A percentile compares a stretch with the other conserved stretches of the same genome.
These are phyloP conservation scores for Pantherophis guttatus DNA, from an alignment of 2,113 vertebrate species.

Conservation along the genomic window DNA sequence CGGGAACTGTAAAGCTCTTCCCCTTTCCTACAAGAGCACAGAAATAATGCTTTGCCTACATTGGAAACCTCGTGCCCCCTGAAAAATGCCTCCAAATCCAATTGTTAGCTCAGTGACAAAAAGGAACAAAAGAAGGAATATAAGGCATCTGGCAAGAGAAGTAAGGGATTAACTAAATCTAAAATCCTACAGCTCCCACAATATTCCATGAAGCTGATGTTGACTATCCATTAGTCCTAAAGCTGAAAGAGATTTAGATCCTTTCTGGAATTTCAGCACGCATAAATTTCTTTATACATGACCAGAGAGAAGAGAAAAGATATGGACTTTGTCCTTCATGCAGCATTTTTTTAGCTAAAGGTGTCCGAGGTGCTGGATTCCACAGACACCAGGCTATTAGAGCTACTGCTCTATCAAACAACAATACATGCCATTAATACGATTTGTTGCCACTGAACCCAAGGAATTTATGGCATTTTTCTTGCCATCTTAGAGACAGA, in stretches of 20 bases:
- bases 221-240: background rate
- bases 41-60: background rate
- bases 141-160: background rate
- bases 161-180: background rate
- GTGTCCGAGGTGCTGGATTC: background rate
- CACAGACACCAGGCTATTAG: background rate
- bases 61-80: background rate
- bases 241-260: background rate
- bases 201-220: background rate
- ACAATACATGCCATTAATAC: background rate
- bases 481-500: background rate
- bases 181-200: background rate
- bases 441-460: background rate
- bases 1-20: background rate
- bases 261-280: background rate
- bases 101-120: background rate
- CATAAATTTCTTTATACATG: background rate
- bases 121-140: background rate
- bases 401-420: background rate
- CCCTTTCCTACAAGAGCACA: background rate
- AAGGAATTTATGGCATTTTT: background rate
- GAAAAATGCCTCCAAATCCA: background rate
- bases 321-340: background rate
- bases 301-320: background rate
- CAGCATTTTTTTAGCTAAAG: background rate